Evolutionary conservation across 2,888 invertebrate species (phyloP), one percentile per base, ranked within the genome.

Genomic region (Dolichopus griseipennis): DNA sequence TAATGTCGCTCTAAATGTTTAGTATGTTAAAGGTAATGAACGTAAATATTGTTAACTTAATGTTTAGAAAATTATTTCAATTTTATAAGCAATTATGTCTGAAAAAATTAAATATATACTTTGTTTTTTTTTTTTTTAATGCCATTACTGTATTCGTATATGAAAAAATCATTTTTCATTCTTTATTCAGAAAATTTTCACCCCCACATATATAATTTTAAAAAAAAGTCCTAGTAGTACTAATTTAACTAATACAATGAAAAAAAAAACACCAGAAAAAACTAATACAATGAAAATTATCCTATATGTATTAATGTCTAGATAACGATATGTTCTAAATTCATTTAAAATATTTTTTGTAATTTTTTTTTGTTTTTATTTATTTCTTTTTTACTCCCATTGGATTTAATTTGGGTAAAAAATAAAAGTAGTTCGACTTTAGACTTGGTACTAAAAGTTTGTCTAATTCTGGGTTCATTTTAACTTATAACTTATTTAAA

Each of bases 251-350:
- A 7, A 52, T 52, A 52, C 52, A 52, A 18, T 52, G 2, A 52
- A 15, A 37, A 37, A 10, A 37, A 37, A 37, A 37, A n/a, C n/a
- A 18, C 9, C 15, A 52, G n/a, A 52, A 18, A 52, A 52, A 52
- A 18, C 52, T 1, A 52, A 52, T 18, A 52, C 52, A 52, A 18
- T 4, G 3, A 52, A 15, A 52, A n/a, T 6, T 52, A 52, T 52
- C 52, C 8, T 52, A 52, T 15, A 52, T 52, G 52, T 52, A 15
- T 9, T 52, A 2, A 52, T 52, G 52, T 18, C 27, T 27, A 18
- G 52, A 52, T 52, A 52, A 52, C 1, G 18, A 77, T 76, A 77
- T 80, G 75, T 79, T 75, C 76, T 77, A 76, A 73, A 67, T 65
- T n/a, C 64, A 61, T 66, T 62, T 68, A 65, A 65, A 70, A 63